Conservation (phyloP, 2,888 invertebrate genomes). For the Cremastinae sp. region DNA sequence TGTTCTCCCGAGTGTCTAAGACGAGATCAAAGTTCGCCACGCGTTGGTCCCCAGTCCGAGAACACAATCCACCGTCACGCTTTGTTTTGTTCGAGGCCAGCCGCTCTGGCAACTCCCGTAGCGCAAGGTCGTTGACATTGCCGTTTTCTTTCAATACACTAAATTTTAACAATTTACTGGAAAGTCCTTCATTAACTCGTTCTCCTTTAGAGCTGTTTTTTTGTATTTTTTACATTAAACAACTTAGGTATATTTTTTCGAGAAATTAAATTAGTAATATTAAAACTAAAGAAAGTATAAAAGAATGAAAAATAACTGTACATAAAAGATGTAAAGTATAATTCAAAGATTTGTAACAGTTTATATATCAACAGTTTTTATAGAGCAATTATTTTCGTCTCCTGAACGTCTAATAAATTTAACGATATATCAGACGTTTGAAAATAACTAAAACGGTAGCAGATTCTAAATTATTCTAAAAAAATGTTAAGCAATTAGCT, state of each 20-base stretch:
- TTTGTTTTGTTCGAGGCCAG: conserved; percentile 57
- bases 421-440: no score
- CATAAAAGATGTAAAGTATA: no score
- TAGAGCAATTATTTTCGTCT: no score
- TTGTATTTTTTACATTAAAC: neutral
- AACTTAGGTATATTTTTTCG: no score
- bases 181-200: conserved; percentile 1
- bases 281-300: no score
- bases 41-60: conserved; percentile 55
- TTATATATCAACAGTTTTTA: no score
- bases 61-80: conserved; percentile 58
- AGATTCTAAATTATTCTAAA: no score
- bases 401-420: no score
- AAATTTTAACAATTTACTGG: conserved; percentile 29
- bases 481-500: neutral
- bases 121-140: conserved; percentile 62
- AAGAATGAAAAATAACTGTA: no score
- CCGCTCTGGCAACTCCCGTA: conserved; percentile 41
- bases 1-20: conserved; percentile 11
- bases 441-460: no score
- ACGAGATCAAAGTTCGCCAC: conserved; percentile 58
- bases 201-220: neutral
- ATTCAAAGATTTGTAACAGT: no score
- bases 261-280: no score
- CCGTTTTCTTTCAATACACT: conserved; percentile 50